Conservation (phyloP, 2,888 invertebrate species). For the Apamea sordens region DNA sequence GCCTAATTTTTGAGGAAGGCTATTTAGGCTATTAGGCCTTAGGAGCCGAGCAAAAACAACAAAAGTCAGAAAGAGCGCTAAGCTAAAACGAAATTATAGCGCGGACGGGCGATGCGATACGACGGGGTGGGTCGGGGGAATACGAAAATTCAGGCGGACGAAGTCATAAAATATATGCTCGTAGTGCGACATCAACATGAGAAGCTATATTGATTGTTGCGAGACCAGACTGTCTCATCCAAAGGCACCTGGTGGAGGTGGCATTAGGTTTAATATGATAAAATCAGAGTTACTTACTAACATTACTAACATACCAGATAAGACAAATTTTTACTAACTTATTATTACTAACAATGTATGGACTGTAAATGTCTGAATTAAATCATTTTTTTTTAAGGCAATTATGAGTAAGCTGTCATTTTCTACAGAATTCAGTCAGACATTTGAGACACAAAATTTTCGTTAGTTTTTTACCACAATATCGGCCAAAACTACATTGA, state of each 20-base stretch:
- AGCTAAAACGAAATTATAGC: not conserved
- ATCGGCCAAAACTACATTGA: not conserved
- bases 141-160: not conserved
- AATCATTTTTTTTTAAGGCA: too few relatives aligned
- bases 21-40: not conserved
- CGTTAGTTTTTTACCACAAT: too few relatives aligned
- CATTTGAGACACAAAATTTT: not conserved
- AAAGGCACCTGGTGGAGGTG: too few relatives aligned
- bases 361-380: too few relatives aligned
- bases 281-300: too few relatives aligned
- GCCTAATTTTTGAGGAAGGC: not conserved
- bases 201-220: too few relatives aligned
- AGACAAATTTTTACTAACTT: too few relatives aligned
- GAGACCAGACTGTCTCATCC: too few relatives aligned
- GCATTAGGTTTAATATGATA: too few relatives aligned
- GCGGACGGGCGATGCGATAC: not conserved
- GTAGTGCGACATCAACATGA: too few relatives aligned
- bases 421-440: not conserved
- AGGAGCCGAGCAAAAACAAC: not conserved
- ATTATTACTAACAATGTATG: too few relatives aligned
- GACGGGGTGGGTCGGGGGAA: not conserved
- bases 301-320: too few relatives aligned
- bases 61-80: not conserved
- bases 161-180: not conserved
- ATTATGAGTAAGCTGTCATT: not conserved